A percentile compares a stretch with the other conserved stretches of the same genome.
Conservation (phyloP, 1,140 invertebrate species). For the Stegodyphus mimosarum region DNA sequence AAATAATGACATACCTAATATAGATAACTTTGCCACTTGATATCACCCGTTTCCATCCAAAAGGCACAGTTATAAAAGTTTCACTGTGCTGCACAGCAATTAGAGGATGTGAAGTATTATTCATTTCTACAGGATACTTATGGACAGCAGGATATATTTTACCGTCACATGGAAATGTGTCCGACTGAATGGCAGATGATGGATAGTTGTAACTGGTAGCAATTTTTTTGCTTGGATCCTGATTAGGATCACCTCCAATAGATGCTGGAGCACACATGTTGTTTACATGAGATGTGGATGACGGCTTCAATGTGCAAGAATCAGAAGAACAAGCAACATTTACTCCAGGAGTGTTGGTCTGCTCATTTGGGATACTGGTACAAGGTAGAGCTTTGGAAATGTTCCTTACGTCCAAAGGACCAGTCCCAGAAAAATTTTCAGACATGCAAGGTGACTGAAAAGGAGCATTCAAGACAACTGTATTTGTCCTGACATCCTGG, state of each 20-base stretch:
- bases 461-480: slow-evolving; percentile 37
- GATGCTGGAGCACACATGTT: slow-evolving; percentile 25
- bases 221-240: slow-evolving; percentile 6
- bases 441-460: slow-evolving; percentile 37
- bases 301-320: background rate
- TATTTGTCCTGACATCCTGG: slow-evolving; percentile 53
- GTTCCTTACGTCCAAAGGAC: slow-evolving; percentile 9
- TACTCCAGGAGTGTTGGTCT: slow-evolving; percentile 3
- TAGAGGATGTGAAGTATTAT: slow-evolving; percentile 4
- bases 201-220: background rate
- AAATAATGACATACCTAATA: slow-evolving; percentile 70
- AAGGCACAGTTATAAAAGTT: slow-evolving; percentile 69
- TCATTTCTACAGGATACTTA: slow-evolving; percentile 16
- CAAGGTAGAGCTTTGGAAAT: background rate
- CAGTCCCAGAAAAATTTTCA: slow-evolving; percentile 11
- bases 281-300: background rate
- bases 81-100: slow-evolving; percentile 33
- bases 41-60: slow-evolving; percentile 72
- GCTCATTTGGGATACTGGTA: slow-evolving; percentile 2
- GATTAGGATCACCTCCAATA: background rate
- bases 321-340: slow-evolving; percentile 1
- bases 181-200: background rate
- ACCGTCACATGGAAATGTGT: background rate
- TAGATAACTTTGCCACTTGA: slow-evolving; percentile 72
- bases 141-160: slow-evolving; percentile 23